Base-by-base conservation (phyloP, 2,113 vertebrate species). In the Tamias sibiricus region DNA sequence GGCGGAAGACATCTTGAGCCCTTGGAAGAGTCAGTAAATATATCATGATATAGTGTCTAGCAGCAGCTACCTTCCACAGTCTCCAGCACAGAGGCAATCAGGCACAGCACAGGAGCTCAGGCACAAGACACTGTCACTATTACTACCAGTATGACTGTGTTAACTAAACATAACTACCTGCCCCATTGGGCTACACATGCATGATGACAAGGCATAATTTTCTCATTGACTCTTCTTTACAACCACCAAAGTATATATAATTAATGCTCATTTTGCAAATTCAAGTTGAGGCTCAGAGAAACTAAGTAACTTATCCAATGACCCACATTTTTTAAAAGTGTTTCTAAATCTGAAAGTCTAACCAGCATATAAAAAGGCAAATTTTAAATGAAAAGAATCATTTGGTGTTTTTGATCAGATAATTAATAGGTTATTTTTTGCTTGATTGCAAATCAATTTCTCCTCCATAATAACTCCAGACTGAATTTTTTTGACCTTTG, bases 1-100 rank as follows among this genome's bases (percentile, higher is more conserved):
- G 99, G 9, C 99, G 99, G 95, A 99, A 99, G 59, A 99, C 98
- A 88, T 99, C 99, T 97, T 99, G 99, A 95, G 99, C 99, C 98
- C 99, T 99, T 96, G 42, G 98, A 97, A 97, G 40, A 97, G 71
- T 26, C 1, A 91, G 0, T 4, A 54, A 68, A 54, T 12, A 7
- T 16, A 19, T 14, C 32, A 35, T 5, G 40, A 87, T 4, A 6
- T 4, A 0, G 0, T 2, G 1, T n/a, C 19, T 1, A 16, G 20
- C 1, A 16, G 20, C 1, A 1, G 28, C 3, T 4, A 16, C 30
- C 35, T 87, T 59, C 49, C 62, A 32, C 42, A 40, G 20, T 40
- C 14, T 24, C 28, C 6, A 47, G 49, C 20, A 6, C 8, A 24
- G 6, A 0, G 3, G 40, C n/a, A 8, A 42, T 0, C 0, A 3